phyloP scores from a whole-genome alignment of 2,797 vertebrate genomes.

The Xenentodon cancila region DNA sequence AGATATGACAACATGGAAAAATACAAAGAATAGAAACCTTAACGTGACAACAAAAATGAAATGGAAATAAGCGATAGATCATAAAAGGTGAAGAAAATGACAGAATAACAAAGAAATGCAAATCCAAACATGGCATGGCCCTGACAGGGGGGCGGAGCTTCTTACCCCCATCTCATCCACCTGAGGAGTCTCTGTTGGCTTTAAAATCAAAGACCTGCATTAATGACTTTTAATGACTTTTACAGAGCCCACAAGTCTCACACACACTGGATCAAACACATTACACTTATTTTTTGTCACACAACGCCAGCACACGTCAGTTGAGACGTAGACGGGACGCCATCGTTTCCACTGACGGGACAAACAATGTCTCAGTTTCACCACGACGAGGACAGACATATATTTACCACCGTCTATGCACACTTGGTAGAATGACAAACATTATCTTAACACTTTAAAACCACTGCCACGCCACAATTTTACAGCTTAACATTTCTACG shows the following conservation, averaged over 20 bases:
- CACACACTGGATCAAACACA: conserved; percentile 58
- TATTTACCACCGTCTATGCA: conserved; percentile 44
- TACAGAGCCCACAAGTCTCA: conserved; percentile 58
- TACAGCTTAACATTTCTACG: conserved; percentile 56
- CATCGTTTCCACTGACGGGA: conserved; percentile 54
- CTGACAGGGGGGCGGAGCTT: conserved; percentile 79
- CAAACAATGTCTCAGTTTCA: conserved; percentile 49
- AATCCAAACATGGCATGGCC: conserved; percentile 71
- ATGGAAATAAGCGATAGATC: conserved; percentile 48
- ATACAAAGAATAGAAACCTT: conserved; percentile 50
- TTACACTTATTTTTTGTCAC: conserved; percentile 44
- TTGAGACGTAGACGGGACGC: conserved; percentile 68
- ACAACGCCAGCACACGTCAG: conserved; percentile 50
- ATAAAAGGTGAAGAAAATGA: conserved; percentile 37
- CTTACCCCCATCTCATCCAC: conserved; percentile 99
- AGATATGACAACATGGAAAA: conserved; percentile 23
- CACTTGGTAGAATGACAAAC: conserved; percentile 47
- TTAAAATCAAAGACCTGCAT: conserved; percentile 95
- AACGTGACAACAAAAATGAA: conserved; percentile 45
- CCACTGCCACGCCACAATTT: conserved; percentile 57
- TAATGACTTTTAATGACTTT: conserved; percentile 86
- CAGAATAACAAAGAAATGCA: conserved; percentile 63
- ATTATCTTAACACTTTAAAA: conserved; percentile 50
- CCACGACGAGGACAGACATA: conserved; percentile 61
- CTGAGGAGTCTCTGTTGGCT: conserved; percentile 99